Evolutionary conservation across 2,888 invertebrate genomes (phyloP).

Genomic region (Portevinia maculata): DNA sequence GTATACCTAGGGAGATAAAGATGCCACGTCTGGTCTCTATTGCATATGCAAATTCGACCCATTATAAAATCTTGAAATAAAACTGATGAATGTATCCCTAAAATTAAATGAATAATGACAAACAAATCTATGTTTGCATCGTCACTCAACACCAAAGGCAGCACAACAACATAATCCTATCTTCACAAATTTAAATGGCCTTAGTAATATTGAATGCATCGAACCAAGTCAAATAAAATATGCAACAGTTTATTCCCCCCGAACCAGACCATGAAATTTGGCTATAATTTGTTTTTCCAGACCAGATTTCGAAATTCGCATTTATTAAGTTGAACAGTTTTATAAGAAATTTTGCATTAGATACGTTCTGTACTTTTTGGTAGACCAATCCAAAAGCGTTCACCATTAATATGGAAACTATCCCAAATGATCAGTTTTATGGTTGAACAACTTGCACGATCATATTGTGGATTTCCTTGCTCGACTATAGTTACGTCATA

Average conservation of each 20-base stretch:
- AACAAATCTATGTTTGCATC: too few relatives aligned
- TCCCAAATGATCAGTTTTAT: constrained; percentile 55
- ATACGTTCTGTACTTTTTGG: background rate
- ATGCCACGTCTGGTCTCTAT: too few relatives aligned
- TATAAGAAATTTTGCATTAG: constrained; percentile 11
- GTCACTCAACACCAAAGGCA: too few relatives aligned
- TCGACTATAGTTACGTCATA: background rate
- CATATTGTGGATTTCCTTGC: constrained; percentile 18
- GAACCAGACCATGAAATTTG: constrained; percentile 19
- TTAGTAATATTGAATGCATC: too few relatives aligned
- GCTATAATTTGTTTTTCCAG: background rate
- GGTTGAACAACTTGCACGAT: constrained; percentile 46
- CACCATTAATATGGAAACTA: constrained; percentile 19
- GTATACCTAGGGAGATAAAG: too few relatives aligned
- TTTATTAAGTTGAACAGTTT: constrained; percentile 13
- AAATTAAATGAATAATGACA: too few relatives aligned
- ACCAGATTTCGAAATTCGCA: constrained; percentile 21
- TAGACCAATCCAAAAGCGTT: background rate
- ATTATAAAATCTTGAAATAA: too few relatives aligned
- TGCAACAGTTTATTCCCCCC: constrained; percentile 4
- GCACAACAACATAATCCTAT: too few relatives aligned
- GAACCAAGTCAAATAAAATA: background rate
- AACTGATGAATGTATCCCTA: too few relatives aligned
- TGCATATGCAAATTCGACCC: too few relatives aligned
- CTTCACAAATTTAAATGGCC: too few relatives aligned